phyloP scores from a whole-genome alignment of 2,888 invertebrate genomes.

The Lagria hirta region DNA sequence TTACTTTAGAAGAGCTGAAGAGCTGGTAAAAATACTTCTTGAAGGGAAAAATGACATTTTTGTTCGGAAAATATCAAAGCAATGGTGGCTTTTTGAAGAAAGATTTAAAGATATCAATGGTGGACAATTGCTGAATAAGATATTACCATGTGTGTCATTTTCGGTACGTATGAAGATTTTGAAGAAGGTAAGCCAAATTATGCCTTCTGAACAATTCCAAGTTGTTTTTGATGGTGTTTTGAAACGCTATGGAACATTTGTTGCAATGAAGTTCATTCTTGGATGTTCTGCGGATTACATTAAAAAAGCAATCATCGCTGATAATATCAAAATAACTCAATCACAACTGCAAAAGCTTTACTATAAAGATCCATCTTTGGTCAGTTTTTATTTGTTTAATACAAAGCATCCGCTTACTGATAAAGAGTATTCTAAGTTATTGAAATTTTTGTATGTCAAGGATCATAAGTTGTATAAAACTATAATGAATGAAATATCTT shows the following conservation, averaged over 20 bases:
- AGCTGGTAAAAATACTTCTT: conserved; percentile 32
- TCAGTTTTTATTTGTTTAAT: too few relatives aligned
- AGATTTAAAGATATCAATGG: conserved; percentile 28
- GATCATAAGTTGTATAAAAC: too few relatives aligned
- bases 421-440: too few relatives aligned
- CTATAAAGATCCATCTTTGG: too few relatives aligned
- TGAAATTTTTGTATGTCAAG: too few relatives aligned
- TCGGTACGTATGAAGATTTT: conserved; percentile 34
- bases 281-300: conserved; percentile 34
- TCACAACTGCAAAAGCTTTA: too few relatives aligned
- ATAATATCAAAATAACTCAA: conserved; percentile 27
- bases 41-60: conserved; percentile 36
- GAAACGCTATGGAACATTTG: conserved; percentile 34
- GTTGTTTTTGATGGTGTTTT: conserved; percentile 31
- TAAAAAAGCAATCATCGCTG: conserved; percentile 18
- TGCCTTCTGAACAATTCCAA: conserved; percentile 30
- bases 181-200: conserved; percentile 29
- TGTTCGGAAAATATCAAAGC: conserved; percentile 35
- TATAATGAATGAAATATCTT: too few relatives aligned
- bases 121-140: conserved; percentile 31
- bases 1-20: conserved; percentile 29
- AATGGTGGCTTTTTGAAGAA: conserved; percentile 37
- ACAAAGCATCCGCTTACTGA: too few relatives aligned
- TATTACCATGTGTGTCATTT: conserved; percentile 35
- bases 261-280: conserved; percentile 32